These are phyloP conservation scores for Caradrina kadenii DNA, from an alignment of 2,888 invertebrate genomes.

Conservation along the genomic window DNA sequence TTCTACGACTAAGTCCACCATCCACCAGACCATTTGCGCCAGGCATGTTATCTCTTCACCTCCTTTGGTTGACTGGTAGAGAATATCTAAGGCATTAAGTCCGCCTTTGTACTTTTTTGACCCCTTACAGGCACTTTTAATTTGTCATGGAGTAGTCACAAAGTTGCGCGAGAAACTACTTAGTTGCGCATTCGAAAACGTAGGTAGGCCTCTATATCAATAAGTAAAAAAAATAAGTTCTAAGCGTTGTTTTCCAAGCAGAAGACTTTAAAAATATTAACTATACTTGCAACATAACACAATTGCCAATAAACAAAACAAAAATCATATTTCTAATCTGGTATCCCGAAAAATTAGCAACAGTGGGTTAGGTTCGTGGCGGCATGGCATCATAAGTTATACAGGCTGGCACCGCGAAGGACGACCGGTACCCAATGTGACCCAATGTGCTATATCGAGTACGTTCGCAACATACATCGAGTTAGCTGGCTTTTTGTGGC, in stretches of 20 bases:
- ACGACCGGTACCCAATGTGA: slow-evolving; percentile 87
- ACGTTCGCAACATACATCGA: slow-evolving; percentile 43
- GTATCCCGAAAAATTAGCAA: slow-evolving; percentile 56
- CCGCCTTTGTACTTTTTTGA: too few species aligned
- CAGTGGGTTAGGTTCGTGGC: slow-evolving; percentile 45
- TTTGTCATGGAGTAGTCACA: too few species aligned
- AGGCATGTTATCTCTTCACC: too few species aligned
- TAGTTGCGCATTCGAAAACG: too few species aligned
- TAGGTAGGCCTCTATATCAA: too few species aligned
- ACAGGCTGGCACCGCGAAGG: slow-evolving; percentile 78
- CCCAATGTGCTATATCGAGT: slow-evolving; percentile 84
- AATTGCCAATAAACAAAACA: background rate
- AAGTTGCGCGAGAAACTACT: too few species aligned
- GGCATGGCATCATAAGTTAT: slow-evolving; percentile 60
- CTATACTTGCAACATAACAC: background rate
- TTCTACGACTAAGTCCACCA: too few species aligned
- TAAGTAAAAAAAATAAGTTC: background rate
- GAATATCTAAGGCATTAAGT: too few species aligned
- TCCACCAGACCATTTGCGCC: too few species aligned
- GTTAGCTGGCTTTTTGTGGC: slow-evolving; percentile 49
- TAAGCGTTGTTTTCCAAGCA: background rate
- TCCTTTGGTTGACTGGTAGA: too few species aligned
- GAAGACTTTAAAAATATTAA: slow-evolving; percentile 1
- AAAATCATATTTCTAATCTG: slow-evolving; percentile 49
- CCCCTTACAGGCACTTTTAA: too few species aligned